Evolutionary conservation across 1,140 invertebrate species (phyloP).

Genomic region (Bathynomus jamesi): DNA sequence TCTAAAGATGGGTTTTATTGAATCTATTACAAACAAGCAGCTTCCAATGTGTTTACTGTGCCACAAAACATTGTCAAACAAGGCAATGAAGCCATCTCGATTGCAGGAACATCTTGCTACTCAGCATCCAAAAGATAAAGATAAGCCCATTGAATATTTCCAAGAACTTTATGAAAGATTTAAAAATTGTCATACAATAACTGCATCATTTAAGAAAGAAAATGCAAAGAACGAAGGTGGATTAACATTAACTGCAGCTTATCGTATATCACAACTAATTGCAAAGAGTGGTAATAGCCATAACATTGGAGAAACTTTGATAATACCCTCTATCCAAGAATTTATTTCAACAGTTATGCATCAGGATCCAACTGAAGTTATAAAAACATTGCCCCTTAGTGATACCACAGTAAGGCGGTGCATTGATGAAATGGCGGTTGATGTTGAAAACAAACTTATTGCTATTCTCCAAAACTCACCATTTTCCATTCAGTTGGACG

Average conservation of each 20-base stretch:
- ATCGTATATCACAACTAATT: not conserved
- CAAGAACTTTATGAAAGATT: not conserved
- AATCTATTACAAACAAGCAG: not conserved
- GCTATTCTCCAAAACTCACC: not conserved
- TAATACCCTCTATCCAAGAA: not conserved
- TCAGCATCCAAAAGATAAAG: not conserved
- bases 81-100: not conserved
- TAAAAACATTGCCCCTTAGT: not conserved
- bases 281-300: not conserved
- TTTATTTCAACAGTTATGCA: not conserved
- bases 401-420: not conserved
- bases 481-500: constrained; percentile 4
- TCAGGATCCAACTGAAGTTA: not conserved
- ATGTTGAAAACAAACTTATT: not conserved
- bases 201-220: not conserved
- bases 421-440: constrained; percentile 4
- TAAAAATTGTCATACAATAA: not conserved
- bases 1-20: not conserved
- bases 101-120: not conserved
- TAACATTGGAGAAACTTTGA: not conserved
- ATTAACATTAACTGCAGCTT: not conserved
- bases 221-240: not conserved
- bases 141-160: not conserved
- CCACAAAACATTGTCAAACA: not conserved
- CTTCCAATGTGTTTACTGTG: not conserved